phyloP scores from a whole-genome alignment of 2,888 invertebrate species.

The Cinara cedri region DNA sequence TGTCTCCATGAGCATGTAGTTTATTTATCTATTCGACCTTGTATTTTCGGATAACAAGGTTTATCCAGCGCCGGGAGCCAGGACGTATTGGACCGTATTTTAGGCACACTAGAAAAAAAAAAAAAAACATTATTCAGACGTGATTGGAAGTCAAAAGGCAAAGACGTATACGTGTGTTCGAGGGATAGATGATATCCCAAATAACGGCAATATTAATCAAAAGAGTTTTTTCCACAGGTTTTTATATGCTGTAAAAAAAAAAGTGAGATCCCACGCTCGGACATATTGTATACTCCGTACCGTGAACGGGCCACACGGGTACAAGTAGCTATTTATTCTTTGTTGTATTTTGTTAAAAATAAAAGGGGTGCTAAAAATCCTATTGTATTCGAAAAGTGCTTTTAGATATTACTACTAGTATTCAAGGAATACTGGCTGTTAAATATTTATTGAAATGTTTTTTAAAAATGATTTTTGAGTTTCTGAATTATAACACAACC shows the following conservation, averaged over 20 bases:
- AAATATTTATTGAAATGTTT: too few species aligned
- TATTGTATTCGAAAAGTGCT: too few species aligned
- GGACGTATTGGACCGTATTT: conserved; percentile 17
- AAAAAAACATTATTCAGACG: conserved; percentile 28
- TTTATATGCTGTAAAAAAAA: conserved; percentile 21
- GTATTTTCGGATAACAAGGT: conserved; percentile 21
- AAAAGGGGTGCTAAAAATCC: too few species aligned
- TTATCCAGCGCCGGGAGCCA: conserved; percentile 3
- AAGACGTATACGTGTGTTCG: conserved; percentile 28
- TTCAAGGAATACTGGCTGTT: too few species aligned
- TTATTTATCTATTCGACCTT: conserved; percentile 35
- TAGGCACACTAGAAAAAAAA: conserved; percentile 24
- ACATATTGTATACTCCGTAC: too few species aligned
- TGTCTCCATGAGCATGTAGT: background rate
- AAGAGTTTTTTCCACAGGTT: conserved; percentile 23
- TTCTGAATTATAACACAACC: too few species aligned
- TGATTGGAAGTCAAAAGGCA: conserved; percentile 29
- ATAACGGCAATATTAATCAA: conserved; percentile 18
- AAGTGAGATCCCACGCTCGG: background rate
- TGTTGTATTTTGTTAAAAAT: too few species aligned
- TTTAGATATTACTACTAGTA: too few species aligned
- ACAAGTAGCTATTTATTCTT: too few species aligned
- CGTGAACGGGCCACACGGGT: too few species aligned
- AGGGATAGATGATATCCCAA: conserved; percentile 23
- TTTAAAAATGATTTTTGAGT: too few species aligned